Conservation (phyloP, 2,888 invertebrate species). For the Mythimna loreyi region DNA sequence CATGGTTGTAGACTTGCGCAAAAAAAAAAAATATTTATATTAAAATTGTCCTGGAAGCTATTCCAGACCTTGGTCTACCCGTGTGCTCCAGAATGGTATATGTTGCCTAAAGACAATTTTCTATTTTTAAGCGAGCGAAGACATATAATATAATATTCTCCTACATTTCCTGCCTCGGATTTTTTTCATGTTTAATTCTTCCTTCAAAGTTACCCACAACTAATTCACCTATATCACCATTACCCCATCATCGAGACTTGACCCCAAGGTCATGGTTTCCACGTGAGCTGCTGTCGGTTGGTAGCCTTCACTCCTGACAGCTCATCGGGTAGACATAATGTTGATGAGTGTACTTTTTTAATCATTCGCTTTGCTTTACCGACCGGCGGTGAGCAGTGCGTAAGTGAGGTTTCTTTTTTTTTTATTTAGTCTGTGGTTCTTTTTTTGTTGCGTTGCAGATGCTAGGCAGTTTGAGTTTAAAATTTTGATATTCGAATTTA, state of each 20-base stretch:
- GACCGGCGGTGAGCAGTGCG: slow-evolving; percentile 58
- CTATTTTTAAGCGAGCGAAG: neutral
- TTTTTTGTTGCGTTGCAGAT: slow-evolving; percentile 11
- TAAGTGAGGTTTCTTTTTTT: slow-evolving; percentile 48
- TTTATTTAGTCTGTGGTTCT: slow-evolving; percentile 40
- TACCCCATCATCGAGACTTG: slow-evolving; percentile 71
- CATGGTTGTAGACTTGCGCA: neutral
- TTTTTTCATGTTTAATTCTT: neutral
- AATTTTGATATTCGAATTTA: neutral
- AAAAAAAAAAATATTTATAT: too few relatives aligned
- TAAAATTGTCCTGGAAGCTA: too few relatives aligned
- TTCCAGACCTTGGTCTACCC: too few relatives aligned
- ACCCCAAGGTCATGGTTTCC: slow-evolving; percentile 71
- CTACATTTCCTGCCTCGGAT: too few relatives aligned
- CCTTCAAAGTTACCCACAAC: slow-evolving; percentile 16
- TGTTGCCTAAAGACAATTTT: too few relatives aligned
- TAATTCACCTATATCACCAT: slow-evolving; percentile 63
- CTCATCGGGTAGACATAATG: slow-evolving; percentile 84
- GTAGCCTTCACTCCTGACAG: slow-evolving; percentile 85
- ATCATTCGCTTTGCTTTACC: slow-evolving; percentile 72
- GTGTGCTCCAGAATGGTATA: too few relatives aligned
- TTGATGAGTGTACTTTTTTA: slow-evolving; percentile 82
- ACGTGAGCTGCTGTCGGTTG: slow-evolving; percentile 73
- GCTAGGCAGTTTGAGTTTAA: neutral
- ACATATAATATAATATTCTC: neutral